phyloP scores from a whole-genome alignment of 2,797 vertebrate genomes.

The Sciurus carolinensis region DNA sequence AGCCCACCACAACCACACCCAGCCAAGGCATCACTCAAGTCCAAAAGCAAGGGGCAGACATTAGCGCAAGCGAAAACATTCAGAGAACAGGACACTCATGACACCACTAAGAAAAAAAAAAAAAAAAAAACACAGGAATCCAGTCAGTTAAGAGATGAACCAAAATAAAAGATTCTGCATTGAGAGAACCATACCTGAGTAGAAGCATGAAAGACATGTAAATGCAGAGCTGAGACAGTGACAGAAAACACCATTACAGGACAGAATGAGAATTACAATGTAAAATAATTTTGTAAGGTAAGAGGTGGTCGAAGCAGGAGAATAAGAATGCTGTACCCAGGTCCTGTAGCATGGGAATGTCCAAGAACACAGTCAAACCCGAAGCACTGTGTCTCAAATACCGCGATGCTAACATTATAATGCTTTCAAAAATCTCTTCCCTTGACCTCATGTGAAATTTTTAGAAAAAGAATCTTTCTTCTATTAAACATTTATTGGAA shows the following conservation, averaged over 20 bases:
- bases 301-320: not conserved
- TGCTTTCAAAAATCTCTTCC: not conserved
- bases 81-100: not conserved
- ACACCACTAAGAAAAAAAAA: not conserved
- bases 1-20: not conserved
- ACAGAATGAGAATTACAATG: not conserved
- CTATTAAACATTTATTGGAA: constrained; percentile 11
- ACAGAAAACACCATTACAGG: not conserved
- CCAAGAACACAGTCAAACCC: not conserved
- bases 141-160: not conserved
- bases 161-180: not conserved
- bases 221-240: not conserved
- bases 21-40: not conserved
- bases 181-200: not conserved
- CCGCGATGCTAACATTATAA: not conserved
- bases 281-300: not conserved
- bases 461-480: constrained; percentile 13
- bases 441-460: constrained; percentile 20
- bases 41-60: not conserved
- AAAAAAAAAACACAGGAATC: not conserved
- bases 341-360: not conserved
- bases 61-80: not conserved
- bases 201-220: not conserved
- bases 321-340: not conserved
- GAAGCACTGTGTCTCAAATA: not conserved